These are phyloP conservation scores for Agonopterix arenella DNA, from an alignment of 2,888 invertebrate genomes.

Conservation along the genomic window DNA sequence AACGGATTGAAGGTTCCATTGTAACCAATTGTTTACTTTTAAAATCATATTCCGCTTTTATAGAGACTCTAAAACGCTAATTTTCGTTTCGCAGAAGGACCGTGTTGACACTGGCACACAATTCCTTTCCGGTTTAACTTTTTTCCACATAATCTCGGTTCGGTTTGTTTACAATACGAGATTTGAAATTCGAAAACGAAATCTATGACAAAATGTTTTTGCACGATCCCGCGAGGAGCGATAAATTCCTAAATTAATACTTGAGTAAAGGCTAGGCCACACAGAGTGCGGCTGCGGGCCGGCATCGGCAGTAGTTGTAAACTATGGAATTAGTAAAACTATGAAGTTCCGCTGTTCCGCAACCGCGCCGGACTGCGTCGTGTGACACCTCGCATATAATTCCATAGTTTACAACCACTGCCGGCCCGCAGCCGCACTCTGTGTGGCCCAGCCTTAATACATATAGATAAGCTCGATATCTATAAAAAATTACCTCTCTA, in stretches of 20 bases:
- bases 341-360: too few species aligned
- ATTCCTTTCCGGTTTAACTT: conserved; percentile 48
- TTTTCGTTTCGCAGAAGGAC: conserved; percentile 60
- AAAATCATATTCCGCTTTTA: conserved; percentile 15
- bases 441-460: too few species aligned
- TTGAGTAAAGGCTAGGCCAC: too few species aligned
- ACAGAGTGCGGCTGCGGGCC: too few species aligned
- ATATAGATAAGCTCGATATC: too few species aligned
- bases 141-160: conserved; percentile 6
- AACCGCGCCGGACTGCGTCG: too few species aligned
- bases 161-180: conserved; percentile 28
- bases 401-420: too few species aligned
- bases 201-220: conserved; percentile 26
- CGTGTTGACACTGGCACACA: conserved; percentile 46
- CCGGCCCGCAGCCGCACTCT: too few species aligned
- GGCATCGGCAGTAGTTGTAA: too few species aligned
- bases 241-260: conserved; percentile 24
- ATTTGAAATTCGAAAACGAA: conserved; percentile 22
- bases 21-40: conserved; percentile 13
- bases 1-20: neutral
- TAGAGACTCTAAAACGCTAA: conserved; percentile 10
- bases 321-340: too few species aligned
- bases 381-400: too few species aligned
- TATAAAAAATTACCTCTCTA: too few species aligned
- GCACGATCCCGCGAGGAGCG: conserved; percentile 34